Percentiles rank a stretch among this genome's conserved stretches.
These are phyloP conservation scores for Mastigias papua DNA, from an alignment of 30 jellyfish, hydroid and myxozoan species.

Conservation along the genomic window DNA sequence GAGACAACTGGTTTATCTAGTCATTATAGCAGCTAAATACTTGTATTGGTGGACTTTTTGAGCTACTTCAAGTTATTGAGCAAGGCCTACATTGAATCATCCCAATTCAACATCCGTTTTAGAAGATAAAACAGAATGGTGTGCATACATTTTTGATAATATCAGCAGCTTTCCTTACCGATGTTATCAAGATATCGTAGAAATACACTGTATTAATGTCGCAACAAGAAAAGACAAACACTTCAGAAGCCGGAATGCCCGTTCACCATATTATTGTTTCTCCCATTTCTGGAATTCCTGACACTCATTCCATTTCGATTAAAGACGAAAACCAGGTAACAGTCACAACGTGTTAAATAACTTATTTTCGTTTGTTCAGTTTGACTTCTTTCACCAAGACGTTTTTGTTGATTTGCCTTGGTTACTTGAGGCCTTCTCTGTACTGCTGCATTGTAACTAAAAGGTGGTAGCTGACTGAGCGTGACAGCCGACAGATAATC, in stretches of 20 bases:
- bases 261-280: constrained; percentile 83
- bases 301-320: constrained; percentile 64
- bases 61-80: not conserved
- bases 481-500: not conserved
- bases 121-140: not conserved
- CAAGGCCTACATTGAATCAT: not conserved
- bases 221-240: constrained; percentile 27
- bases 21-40: not conserved
- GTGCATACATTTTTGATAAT: not conserved
- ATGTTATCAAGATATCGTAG: not conserved
- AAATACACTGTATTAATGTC: constrained; percentile 16
- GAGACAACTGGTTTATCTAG: not conserved
- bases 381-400: not conserved
- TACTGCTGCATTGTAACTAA: not conserved
- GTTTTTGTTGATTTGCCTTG: not conserved
- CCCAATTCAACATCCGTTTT: not conserved
- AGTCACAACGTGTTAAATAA: not conserved
- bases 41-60: not conserved
- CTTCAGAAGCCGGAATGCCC: constrained; percentile 60
- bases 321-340: constrained; percentile 35
- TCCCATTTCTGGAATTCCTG: constrained; percentile 86
- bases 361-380: not conserved
- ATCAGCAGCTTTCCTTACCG: not conserved
- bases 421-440: not conserved
- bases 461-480: not conserved